phyloP scores from a whole-genome alignment of 2,888 invertebrate species.

The Mellilla xanthometata region DNA sequence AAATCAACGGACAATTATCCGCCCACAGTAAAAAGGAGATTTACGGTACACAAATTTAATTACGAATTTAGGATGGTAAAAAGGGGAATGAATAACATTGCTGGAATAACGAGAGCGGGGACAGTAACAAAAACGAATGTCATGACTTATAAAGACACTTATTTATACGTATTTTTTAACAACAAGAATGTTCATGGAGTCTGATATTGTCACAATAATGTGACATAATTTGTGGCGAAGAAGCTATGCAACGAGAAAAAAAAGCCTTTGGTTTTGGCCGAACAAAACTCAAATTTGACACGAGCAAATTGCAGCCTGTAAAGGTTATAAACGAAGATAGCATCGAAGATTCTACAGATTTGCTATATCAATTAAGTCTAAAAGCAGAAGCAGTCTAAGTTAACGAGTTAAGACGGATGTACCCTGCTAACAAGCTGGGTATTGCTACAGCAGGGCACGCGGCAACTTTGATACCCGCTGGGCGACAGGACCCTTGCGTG shows the following conservation, averaged over 20 bases:
- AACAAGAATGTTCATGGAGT: too few species aligned
- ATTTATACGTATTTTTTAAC: too few species aligned
- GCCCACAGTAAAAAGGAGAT: conserved; percentile 31
- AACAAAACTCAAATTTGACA: too few species aligned
- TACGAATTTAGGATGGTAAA: conserved; percentile 27
- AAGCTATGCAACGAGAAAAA: too few species aligned
- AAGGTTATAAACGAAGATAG: too few species aligned
- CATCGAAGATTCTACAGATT: too few species aligned
- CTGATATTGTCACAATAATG: too few species aligned
- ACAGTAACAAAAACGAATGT: conserved; percentile 44
- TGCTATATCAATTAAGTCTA: too few species aligned
- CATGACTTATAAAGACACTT: too few species aligned
- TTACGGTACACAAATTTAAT: conserved; percentile 33
- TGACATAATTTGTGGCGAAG: too few species aligned
- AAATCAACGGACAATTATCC: conserved; percentile 35
- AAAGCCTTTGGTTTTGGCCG: too few species aligned
- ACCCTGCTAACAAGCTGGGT: conserved; percentile 46
- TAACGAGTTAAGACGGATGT: conserved; percentile 52
- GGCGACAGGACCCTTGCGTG: conserved; percentile 68
- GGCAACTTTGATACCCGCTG: conserved; percentile 70
- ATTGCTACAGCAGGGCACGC: conserved; percentile 48
- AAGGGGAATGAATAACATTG: conserved; percentile 20
- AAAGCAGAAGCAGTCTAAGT: not conserved
- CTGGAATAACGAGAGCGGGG: conserved; percentile 19
- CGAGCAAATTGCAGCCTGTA: too few species aligned